These are phyloP conservation scores for Harpagoxenus sublaevis DNA, from an alignment of 2,888 invertebrate genomes.

Conservation along the genomic window DNA sequence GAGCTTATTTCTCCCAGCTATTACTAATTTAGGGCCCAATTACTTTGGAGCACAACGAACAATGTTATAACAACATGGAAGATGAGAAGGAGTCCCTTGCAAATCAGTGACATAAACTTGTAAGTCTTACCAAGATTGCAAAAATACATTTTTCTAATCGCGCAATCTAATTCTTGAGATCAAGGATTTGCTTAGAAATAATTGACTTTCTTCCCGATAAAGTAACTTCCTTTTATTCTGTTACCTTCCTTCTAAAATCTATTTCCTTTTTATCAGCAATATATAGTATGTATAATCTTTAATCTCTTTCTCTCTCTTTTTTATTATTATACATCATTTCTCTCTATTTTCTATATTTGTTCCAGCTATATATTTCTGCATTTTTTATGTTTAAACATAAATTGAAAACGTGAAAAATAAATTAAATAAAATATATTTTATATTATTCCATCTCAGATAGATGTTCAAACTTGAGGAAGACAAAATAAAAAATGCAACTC, in stretches of 20 bases:
- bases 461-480: neutral
- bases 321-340: neutral
- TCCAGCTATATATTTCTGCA: neutral
- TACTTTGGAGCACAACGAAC: neutral
- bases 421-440: neutral
- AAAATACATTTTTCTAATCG: neutral
- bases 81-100: no score
- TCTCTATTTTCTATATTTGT: neutral
- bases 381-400: neutral
- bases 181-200: no score
- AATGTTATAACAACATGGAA: neutral
- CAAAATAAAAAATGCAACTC: neutral
- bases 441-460: constrained; percentile 1
- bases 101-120: neutral
- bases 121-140: neutral
- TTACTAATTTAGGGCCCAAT: neutral
- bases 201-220: neutral
- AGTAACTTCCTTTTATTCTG: neutral
- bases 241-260: neutral
- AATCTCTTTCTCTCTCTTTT: neutral
- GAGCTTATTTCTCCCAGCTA: neutral
- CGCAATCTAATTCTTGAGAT: neutral
- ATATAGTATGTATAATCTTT: neutral
- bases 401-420: neutral
- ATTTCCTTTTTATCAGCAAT: neutral